phyloP scores from a whole-genome alignment of 2,888 invertebrate genomes.

The Troides aeacus region DNA sequence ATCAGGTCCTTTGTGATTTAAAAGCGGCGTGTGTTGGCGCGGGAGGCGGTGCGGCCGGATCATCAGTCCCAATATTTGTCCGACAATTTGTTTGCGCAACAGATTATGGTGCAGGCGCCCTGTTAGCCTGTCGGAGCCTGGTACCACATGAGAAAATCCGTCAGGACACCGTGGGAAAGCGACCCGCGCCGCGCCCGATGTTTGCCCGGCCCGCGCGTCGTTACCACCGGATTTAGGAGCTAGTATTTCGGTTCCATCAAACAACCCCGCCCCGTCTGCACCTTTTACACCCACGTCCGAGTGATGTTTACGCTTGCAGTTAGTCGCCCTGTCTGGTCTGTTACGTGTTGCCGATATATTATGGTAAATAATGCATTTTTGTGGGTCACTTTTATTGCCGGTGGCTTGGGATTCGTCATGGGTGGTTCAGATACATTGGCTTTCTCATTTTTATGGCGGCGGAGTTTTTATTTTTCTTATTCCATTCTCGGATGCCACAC shows the following conservation, averaged over 20 bases:
- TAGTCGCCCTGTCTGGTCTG: slow-evolving; percentile 56
- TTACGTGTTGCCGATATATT: slow-evolving; percentile 72
- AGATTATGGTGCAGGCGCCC: slow-evolving; percentile 62
- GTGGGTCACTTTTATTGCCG: slow-evolving; percentile 73
- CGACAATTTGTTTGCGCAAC: slow-evolving; percentile 67
- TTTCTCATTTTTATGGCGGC: slow-evolving; percentile 42
- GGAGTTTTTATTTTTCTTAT: slow-evolving; percentile 31
- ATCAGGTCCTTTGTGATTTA: slow-evolving; percentile 70
- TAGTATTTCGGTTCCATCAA: slow-evolving; percentile 61
- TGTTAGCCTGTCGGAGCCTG: slow-evolving; percentile 53
- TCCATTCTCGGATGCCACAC: slow-evolving; percentile 32
- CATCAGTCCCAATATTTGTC: slow-evolving; percentile 72
- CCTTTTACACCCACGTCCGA: slow-evolving; percentile 72
- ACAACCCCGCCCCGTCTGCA: slow-evolving; percentile 55
- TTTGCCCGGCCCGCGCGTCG: slow-evolving; percentile 65
- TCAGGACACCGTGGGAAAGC: slow-evolving; percentile 75
- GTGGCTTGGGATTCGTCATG: slow-evolving; percentile 67
- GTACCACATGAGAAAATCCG: slow-evolving; percentile 66
- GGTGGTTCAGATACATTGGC: slow-evolving; percentile 56
- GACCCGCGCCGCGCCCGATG: slow-evolving; percentile 67
- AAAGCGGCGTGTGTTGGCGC: slow-evolving; percentile 69
- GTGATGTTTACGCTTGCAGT: slow-evolving; percentile 71
- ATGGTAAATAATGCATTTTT: slow-evolving; percentile 79
- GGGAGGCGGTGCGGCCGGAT: slow-evolving; percentile 54
- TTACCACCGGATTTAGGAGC: slow-evolving; percentile 55